phyloP scores from a whole-genome alignment of 2,797 vertebrate genomes.

The Thamnophis elegans region DNA sequence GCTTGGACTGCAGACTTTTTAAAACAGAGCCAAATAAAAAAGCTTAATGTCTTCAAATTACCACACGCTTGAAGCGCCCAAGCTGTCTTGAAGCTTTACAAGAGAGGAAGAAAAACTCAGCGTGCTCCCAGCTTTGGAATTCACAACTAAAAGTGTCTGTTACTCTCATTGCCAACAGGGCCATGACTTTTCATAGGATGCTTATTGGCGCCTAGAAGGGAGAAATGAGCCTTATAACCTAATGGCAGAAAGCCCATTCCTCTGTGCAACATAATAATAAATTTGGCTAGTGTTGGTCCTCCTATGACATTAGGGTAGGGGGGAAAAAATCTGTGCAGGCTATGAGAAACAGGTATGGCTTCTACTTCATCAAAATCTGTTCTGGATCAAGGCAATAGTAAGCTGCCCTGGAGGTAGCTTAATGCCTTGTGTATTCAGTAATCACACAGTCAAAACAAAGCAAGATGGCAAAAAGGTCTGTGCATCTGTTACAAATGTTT shows the following conservation, averaged over 20 bases:
- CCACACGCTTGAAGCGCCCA: conserved; percentile 24
- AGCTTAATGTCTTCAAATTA: conserved; percentile 44
- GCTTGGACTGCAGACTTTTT: conserved; percentile 29
- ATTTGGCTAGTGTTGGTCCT: not conserved
- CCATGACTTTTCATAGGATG: conserved; percentile 26
- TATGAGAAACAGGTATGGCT: not conserved
- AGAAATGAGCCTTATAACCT: conserved; percentile 31
- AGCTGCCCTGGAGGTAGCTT: conserved; percentile 2
- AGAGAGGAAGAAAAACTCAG: conserved; percentile 39
- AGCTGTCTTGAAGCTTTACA: conserved; percentile 5
- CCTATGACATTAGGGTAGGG: fast-evolving
- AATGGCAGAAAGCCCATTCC: not conserved
- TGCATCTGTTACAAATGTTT: conserved; percentile 21
- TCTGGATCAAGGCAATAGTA: conserved; percentile 7
- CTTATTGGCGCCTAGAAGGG: not conserved
- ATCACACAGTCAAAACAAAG: conserved; percentile 19
- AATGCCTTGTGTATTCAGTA: conserved; percentile 7
- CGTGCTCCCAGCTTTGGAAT: conserved; percentile 33
- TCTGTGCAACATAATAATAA: not conserved
- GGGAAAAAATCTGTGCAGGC: not conserved
- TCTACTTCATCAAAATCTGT: not conserved
- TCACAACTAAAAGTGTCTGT: conserved; percentile 20
- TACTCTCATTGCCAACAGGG: conserved; percentile 33
- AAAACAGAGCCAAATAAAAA: conserved; percentile 31
- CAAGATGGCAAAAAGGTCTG: conserved; percentile 8